These are phyloP conservation scores for Heteropelma amictum DNA, from an alignment of 2,888 invertebrate genomes.

Conservation along the genomic window DNA sequence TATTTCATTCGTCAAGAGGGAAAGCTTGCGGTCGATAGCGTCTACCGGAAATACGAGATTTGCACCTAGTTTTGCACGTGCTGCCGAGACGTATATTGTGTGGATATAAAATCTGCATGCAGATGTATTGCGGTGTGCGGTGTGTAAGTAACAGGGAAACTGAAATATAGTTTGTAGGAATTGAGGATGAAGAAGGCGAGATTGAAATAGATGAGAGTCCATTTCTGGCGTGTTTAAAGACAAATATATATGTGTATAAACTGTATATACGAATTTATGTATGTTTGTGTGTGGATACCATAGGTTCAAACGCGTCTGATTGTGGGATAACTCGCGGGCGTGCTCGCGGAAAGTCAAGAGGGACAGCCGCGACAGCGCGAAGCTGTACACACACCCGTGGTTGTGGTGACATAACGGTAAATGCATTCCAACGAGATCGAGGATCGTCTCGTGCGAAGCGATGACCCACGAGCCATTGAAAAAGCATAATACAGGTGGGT, in stretches of 20 bases:
- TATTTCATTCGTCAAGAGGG: conserved; percentile 43
- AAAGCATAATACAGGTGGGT: conserved; percentile 17
- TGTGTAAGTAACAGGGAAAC: background rate
- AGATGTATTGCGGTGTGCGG: background rate
- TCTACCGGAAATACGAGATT: conserved; percentile 47
- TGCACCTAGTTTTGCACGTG: conserved; percentile 40
- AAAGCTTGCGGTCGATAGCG: conserved; percentile 36
- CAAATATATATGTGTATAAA: background rate
- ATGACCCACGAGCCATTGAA: conserved; percentile 15
- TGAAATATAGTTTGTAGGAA: background rate
- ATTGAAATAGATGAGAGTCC: conserved; percentile 6
- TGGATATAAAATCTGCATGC: background rate
- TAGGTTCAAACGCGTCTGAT: background rate
- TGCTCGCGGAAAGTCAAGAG: background rate
- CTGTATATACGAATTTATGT: background rate
- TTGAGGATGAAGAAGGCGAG: background rate
- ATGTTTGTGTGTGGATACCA: background rate
- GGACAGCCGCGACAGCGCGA: conserved; percentile 33
- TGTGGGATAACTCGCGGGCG: background rate
- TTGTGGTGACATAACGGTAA: conserved; percentile 69
- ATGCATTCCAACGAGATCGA: conserved; percentile 65
- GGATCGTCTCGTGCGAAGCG: conserved; percentile 34
- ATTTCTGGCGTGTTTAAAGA: no score
- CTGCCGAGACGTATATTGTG: conserved; percentile 1
- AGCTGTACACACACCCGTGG: conserved; percentile 47